Evolutionary conservation across 2,797 vertebrate genomes (phyloP), one percentile per base, ranked within the genome.

Genomic region (Acanthis flammea): DNA sequence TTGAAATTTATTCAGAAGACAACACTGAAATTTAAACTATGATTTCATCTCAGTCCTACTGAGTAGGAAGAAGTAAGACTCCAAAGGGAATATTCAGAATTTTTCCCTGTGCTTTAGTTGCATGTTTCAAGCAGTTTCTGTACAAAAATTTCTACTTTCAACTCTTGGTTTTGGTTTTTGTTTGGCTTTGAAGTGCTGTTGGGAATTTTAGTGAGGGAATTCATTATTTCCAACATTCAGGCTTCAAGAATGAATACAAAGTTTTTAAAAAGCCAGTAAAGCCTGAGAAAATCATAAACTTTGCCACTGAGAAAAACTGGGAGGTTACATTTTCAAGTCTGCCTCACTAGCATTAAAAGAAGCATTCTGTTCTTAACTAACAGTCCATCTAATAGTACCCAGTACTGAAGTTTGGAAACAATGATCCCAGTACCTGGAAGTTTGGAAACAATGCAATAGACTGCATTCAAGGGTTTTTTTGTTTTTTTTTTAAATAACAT

Each of bases 311-410:
- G 7, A 31, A 73, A 63, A 70, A 16, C 3, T 11, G 5, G 1
- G 9, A 50, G 4, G 4, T 50, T 65, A 27, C 7, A 25, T 77
- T 73, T 66, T 73, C 27, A 67, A 33, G 27, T 37, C 45, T 62
- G 4, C 7, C 18, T 83, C 1, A 0, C 8, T n/a, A 19, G 5
- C 6, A 41, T 22, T 70, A 27, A 8, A 23, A 68, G 12, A 3
- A 89, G 2, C 21, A 33, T 23, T 70, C 39, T 62, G 4, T 77
- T 86, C 19, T 41, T 62, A 58, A 53, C 11, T 33, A 65, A 53
- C n/a, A 45, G 30, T 74, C 17, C 9, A 9, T 45, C 16, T 45
- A 77, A 50, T 17, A 35, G 7, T 3, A 61, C 35, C 35, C 35
- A 35, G 35, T 35, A 35, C 35, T 35, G 35, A 35, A 35, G 35